Base-by-base conservation (phyloP, 2,888 invertebrate species). In the Drosophila nr. medialis region DNA sequence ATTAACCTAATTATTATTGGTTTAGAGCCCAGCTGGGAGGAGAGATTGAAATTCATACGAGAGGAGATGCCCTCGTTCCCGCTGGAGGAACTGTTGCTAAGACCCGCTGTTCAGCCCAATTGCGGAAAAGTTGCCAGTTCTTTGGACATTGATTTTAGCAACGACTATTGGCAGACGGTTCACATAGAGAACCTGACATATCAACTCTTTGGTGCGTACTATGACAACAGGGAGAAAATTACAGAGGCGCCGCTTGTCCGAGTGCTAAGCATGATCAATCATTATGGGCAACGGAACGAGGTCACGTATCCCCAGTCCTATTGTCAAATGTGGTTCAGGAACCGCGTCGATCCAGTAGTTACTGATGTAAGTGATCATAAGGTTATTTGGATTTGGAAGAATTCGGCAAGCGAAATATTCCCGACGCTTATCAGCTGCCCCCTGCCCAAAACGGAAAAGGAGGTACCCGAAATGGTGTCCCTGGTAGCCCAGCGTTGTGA, bases 381-480 rank as follows among this genome's bases (percentile, higher is more conserved):
- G 91, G 97, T 97, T 91, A 96, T 98, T 86, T 98, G 98, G 98
- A 95, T 96, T 92, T 98, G 98, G 97, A 98, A 97, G 56, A 97
- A 97, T 93, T 95, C 97, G 89, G 95, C 96, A 38, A 96, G 96
- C 64, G 4, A 24, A 8, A 96, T 96, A 91, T 98, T 97, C 92
- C 98, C 98, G 0, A 98, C 97, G 91, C 94, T 98, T 67, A 95
- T 97, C 79, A 97, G 97, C 18, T 98, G 98, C 92, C 96, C 96
- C 83, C 94, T 98, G 78, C 98, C 98, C 0, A 21, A 59, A 7
- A n/a, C 40, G 1, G 10, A 42, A 21, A 13, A 18, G 1, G 55
- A 65, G 34, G 68, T 70, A 27, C 91, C 91, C 4, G 62, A 72
- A 6, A 84, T 97, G 34, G 96, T 98, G 8, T 97, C 97, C 0